Conservation (phyloP, 2,888 invertebrate species). For the Prostheceraeus crozeri region DNA sequence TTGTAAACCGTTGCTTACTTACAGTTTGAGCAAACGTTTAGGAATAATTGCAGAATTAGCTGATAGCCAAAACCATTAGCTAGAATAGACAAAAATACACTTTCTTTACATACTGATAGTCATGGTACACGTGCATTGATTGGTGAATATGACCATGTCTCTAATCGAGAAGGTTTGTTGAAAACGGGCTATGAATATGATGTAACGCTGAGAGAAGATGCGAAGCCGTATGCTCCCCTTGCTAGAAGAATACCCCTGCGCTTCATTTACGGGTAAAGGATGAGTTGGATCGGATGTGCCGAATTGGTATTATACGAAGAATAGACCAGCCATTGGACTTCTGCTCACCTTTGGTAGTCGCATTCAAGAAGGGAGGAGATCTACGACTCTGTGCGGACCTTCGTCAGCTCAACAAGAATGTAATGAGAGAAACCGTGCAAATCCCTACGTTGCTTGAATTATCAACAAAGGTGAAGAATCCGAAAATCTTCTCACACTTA, state of each 20-base stretch:
- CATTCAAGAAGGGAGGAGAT: conserved; percentile 19
- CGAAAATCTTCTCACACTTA: conserved; percentile 20
- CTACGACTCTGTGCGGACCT: conserved; percentile 19
- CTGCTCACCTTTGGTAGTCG: not conserved
- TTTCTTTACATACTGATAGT: no score
- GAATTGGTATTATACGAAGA: conserved; percentile 29
- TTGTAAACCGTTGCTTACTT: conserved; percentile 14
- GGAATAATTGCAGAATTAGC: conserved; percentile 21
- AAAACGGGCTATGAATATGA: not conserved
- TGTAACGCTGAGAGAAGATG: not conserved
- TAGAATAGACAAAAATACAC: no score
- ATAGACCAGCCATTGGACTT: conserved; percentile 32
- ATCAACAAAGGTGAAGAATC: not conserved
- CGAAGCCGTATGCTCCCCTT: conserved; percentile 4
- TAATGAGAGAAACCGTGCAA: conserved; percentile 22
- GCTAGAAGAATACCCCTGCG: conserved; percentile 3
- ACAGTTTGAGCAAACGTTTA: conserved; percentile 20
- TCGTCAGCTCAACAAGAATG: conserved; percentile 11
- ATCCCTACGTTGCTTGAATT: conserved; percentile 26
- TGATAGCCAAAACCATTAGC: no score
- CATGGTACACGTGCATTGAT: no score
- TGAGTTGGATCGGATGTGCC: conserved; percentile 31
- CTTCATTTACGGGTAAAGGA: conserved; percentile 11
- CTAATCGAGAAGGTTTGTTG: no score
- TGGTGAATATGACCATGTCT: no score